Base-by-base conservation (phyloP, 2,797 vertebrate genomes). In the Acridotheres tristis region DNA sequence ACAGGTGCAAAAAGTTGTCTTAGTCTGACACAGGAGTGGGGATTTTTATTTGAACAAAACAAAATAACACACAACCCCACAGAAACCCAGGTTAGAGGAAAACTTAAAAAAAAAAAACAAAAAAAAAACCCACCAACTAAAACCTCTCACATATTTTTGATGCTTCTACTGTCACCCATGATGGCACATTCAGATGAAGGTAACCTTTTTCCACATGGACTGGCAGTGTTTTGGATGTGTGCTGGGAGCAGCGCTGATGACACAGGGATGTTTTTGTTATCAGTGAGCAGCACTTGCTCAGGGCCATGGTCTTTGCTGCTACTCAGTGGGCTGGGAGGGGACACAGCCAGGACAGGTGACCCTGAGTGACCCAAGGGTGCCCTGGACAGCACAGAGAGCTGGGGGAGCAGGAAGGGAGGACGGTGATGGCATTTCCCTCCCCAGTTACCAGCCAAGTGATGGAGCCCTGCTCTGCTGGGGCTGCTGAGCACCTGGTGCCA, bases 331-430 rank as follows among this genome's bases (percentile, higher is more conserved):
- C 16, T 29, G 71, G 42, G 13, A 82, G 48, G 36, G 50, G 36
- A 50, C 42, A 25, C 43, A 25, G 38, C 14, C 65, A 21, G 51
- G 36, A 21, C 25, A 42, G 47, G 7, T 4, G 71, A 38, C 26
- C 66, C 59, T 2, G 4, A 16, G 20, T 8, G 51, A 40, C n/a
- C 69, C 45, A 16, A 6, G 22, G 26, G 22, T 16, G 48, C 3
- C 18, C 3, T 3, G 9, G 25, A 2, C 20, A 43, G 11, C 36
- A 10, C 0, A 9, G 1, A 30, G 45, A 27, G 21, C 11, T 36
- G 55, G 18, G 17, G 7, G 14, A 32, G 51, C 9, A 30, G 13
- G 42, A 16, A n/a, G 13, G 5, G 4, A 34, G 21, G 34, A 21
- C 16, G 53, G n/a, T 2, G 14, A 5, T 48, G 19, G 10, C 12